A percentile compares a stretch with the other conserved stretches of the same genome.
These are phyloP conservation scores for Ctenopoma kingsleyae DNA, from an alignment of 2,797 vertebrate genomes.

Conservation along the genomic window DNA sequence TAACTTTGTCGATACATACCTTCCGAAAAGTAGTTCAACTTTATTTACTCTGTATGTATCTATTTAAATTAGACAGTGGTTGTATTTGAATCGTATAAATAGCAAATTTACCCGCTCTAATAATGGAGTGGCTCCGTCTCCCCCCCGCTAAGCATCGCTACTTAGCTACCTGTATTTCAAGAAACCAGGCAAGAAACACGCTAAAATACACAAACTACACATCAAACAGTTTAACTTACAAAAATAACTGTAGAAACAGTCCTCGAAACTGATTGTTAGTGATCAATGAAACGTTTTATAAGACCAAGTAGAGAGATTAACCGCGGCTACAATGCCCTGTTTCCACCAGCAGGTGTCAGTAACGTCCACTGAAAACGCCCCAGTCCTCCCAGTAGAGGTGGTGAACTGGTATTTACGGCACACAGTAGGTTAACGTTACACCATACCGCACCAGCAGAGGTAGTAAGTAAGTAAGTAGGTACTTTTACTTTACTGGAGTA, in stretches of 20 bases:
- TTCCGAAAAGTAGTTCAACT: fast-evolving
- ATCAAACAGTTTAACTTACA: too few species aligned
- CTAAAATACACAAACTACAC: background rate
- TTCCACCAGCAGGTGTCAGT: slow-evolving; percentile 64
- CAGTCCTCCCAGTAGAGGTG: background rate
- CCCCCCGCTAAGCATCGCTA: slow-evolving; percentile 41
- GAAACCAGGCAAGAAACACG: background rate
- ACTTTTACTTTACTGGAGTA: too few species aligned
- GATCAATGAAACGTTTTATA: background rate
- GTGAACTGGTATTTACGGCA: background rate
- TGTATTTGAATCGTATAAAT: background rate
- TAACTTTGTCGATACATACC: fast-evolving
- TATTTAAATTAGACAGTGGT: fast-evolving
- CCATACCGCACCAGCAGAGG: too few species aligned
- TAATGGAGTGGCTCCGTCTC: slow-evolving; percentile 50
- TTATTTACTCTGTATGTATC: fast-evolving
- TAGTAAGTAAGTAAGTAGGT: too few species aligned
- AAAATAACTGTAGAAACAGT: fast-evolving
- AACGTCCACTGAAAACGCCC: slow-evolving; percentile 24
- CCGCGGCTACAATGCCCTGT: slow-evolving; percentile 2
- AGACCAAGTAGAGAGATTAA: background rate
- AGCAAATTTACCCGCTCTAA: background rate
- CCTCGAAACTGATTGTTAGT: background rate
- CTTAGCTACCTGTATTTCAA: slow-evolving; percentile 26
- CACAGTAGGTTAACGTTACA: too few species aligned